These are phyloP conservation scores for Antheraea pernyi DNA, from an alignment of 1,140 invertebrate genomes.

Conservation along the genomic window DNA sequence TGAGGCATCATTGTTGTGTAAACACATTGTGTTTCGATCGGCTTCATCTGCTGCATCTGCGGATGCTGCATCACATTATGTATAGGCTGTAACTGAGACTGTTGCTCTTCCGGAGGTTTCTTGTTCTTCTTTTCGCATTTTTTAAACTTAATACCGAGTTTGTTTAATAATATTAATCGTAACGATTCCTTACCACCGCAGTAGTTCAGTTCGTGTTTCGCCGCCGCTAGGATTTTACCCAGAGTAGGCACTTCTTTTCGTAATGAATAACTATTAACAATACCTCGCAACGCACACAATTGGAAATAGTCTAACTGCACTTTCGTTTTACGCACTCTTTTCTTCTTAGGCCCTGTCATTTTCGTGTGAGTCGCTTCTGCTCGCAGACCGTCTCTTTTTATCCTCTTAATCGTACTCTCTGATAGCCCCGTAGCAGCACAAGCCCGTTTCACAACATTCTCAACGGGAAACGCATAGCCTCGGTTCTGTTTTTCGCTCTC, in stretches of 20 bases:
- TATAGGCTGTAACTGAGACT: slow-evolving; percentile 17
- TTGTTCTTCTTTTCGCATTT: slow-evolving; percentile 73
- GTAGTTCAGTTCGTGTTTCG: slow-evolving; percentile 65
- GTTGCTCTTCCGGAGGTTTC: slow-evolving; percentile 49
- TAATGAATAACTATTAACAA: slow-evolving; percentile 62
- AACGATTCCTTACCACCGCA: slow-evolving; percentile 66
- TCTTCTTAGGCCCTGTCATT: slow-evolving; percentile 71
- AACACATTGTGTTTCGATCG: slow-evolving; percentile 61
- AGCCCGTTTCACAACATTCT: slow-evolving; percentile 68
- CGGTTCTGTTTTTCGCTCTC: slow-evolving; percentile 72
- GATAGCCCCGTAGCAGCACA: slow-evolving; percentile 68
- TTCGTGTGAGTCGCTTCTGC: slow-evolving; percentile 69
- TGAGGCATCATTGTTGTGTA: slow-evolving; percentile 67
- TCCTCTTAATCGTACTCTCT: slow-evolving; percentile 64
- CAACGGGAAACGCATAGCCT: slow-evolving; percentile 68
- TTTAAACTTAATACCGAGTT: slow-evolving; percentile 73
- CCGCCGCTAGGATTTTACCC: slow-evolving; percentile 64
- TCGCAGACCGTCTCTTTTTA: slow-evolving; percentile 59
- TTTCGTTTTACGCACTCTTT: slow-evolving; percentile 65
- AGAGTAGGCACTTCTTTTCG: slow-evolving; percentile 68
- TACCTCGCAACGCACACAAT: slow-evolving; percentile 60
- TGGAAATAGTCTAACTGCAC: slow-evolving; percentile 72
- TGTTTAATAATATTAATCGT: slow-evolving; percentile 67
- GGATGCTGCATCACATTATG: slow-evolving; percentile 51
- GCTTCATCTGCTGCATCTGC: slow-evolving; percentile 61